Conservation (phyloP, 2,888 invertebrate species). For the Strigamia crassipes region DNA sequence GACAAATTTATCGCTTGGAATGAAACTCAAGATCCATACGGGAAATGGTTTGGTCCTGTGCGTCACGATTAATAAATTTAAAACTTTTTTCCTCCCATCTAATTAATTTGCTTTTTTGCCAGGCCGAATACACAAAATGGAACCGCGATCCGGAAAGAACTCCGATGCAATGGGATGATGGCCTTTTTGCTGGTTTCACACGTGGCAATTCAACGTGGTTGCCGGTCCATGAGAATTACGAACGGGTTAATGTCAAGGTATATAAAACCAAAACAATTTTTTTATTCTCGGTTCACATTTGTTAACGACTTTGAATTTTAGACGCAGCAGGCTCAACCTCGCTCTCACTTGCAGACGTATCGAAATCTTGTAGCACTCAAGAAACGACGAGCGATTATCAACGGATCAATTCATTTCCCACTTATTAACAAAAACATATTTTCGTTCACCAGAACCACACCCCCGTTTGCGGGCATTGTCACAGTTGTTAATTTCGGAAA, state of each 20-base stretch:
- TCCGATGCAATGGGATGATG: constrained; percentile 77
- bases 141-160: constrained; percentile 63
- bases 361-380: constrained; percentile 50
- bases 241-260: constrained; percentile 49
- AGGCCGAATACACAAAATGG: constrained; percentile 8
- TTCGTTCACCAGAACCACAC: constrained; percentile 51
- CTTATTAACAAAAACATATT: constrained; percentile 45
- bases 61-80: neutral
- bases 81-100: neutral
- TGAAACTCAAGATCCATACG: constrained; percentile 47
- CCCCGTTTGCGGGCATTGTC: constrained; percentile 65
- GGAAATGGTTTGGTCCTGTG: constrained; percentile 47
- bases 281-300: neutral
- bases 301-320: constrained; percentile 42
- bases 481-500: constrained; percentile 71
- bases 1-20: constrained; percentile 46
- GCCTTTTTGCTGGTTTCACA: constrained; percentile 61
- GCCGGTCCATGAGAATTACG: constrained; percentile 69
- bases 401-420: constrained; percentile 48
- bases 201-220: constrained; percentile 66
- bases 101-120: neutral
- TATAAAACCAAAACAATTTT: neutral
- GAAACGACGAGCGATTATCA: constrained; percentile 51
- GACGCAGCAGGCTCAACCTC: constrained; percentile 47
- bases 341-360: constrained; percentile 52